Evolutionary conservation across 2,113 vertebrate genomes (phyloP).

Genomic region (Pithys albifrons): DNA sequence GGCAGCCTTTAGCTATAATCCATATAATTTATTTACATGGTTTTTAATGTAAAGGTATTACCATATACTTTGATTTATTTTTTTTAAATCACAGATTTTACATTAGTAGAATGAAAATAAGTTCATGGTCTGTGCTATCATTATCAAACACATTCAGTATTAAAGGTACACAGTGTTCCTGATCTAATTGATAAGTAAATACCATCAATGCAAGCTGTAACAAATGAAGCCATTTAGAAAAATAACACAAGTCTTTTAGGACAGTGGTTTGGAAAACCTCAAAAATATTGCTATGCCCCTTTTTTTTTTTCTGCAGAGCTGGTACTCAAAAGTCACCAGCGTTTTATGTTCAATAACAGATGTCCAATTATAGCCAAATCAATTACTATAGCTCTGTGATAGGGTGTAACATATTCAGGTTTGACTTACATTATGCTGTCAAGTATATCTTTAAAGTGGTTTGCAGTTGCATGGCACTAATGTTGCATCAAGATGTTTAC

Average conservation of each 20-base stretch:
- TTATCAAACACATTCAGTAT: neutral
- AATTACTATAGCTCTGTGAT: neutral
- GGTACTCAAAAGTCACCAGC: neutral
- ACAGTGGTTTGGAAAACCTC: neutral
- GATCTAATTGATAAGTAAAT: neutral
- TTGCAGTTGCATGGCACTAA: conserved; percentile 3
- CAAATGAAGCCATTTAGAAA: neutral
- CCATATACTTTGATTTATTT: neutral
- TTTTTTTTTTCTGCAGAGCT: neutral
- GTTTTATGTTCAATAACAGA: neutral
- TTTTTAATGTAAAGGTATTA: neutral
- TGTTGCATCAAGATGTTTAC: conserved; percentile 38
- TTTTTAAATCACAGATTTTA: neutral
- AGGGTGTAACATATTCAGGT: neutral
- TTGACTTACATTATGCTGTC: neutral
- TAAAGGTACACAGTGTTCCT: neutral
- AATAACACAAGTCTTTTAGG: neutral
- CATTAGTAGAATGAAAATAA: neutral
- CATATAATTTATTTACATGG: no score
- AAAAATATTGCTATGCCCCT: neutral
- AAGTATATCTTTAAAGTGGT: neutral
- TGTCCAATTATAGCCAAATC: neutral
- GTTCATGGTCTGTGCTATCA: neutral
- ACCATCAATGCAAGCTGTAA: neutral
- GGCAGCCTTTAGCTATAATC: neutral